These are phyloP conservation scores for Catocala fraxini DNA, from an alignment of 2,888 invertebrate genomes.

Conservation along the genomic window DNA sequence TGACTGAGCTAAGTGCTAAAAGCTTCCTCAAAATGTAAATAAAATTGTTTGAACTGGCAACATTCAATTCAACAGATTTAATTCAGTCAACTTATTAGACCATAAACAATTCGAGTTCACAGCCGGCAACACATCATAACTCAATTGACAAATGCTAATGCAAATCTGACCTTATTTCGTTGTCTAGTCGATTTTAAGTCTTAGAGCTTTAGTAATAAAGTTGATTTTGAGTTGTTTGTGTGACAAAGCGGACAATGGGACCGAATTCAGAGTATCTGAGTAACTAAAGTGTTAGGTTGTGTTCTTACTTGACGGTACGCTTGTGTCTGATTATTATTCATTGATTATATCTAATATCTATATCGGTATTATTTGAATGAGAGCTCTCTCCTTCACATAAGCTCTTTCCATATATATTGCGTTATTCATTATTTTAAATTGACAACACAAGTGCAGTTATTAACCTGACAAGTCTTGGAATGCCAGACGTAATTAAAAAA, in stretches of 20 bases:
- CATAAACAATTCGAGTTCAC: slow-evolving; percentile 43
- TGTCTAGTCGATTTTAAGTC: neutral
- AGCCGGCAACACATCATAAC: slow-evolving; percentile 42
- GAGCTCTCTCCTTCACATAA: no score
- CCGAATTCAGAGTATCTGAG: slow-evolving; percentile 34
- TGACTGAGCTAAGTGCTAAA: no score
- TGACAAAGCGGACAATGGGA: slow-evolving; percentile 8
- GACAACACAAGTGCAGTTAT: no score
- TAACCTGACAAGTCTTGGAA: no score
- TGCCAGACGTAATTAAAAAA: no score
- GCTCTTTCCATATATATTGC: no score
- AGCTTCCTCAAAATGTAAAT: neutral
- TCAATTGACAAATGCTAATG: slow-evolving; percentile 59
- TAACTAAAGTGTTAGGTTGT: slow-evolving; percentile 28
- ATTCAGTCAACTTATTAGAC: slow-evolving; percentile 38
- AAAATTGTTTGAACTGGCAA: neutral
- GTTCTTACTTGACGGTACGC: neutral
- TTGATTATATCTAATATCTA: no score
- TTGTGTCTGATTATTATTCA: no score
- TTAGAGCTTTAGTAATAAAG: slow-evolving; percentile 1
- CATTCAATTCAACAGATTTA: slow-evolving; percentile 13
- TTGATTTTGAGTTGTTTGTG: neutral
- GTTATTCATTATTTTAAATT: no score
- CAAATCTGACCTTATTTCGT: slow-evolving; percentile 56
- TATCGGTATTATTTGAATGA: no score